Evolutionary conservation across 2,797 vertebrate genomes (phyloP).

Genomic region (Lagorchestes hirsutus): DNA sequence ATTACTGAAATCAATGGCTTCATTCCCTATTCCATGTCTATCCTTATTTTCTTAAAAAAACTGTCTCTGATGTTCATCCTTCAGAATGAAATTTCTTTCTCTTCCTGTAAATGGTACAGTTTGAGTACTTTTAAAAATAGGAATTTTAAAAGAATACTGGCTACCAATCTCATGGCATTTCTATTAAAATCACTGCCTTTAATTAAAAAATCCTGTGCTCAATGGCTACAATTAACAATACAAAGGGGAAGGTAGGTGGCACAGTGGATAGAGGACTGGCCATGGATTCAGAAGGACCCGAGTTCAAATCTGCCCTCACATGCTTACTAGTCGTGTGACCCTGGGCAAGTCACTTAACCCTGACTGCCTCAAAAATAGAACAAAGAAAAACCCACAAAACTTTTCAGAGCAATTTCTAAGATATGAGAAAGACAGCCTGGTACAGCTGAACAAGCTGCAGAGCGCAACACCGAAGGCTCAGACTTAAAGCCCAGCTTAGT

Average conservation of each 20-base stretch:
- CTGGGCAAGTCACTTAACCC: too few relatives aligned
- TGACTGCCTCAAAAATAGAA: too few relatives aligned
- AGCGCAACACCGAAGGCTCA: not conserved
- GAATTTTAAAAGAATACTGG: not conserved
- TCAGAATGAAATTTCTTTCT: not conserved
- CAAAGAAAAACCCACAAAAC: too few relatives aligned
- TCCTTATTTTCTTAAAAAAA: not conserved
- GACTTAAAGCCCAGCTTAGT: not conserved
- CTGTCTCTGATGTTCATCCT: conserved; percentile 10
- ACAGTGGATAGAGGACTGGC: not conserved
- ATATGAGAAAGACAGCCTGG: not conserved
- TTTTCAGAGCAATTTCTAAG: not conserved
- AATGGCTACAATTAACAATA: not conserved
- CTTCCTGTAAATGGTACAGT: conserved; percentile 9
- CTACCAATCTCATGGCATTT: not conserved
- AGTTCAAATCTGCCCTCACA: not conserved
- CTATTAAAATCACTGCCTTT: not conserved
- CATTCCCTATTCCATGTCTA: not conserved
- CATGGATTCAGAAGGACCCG: not conserved
- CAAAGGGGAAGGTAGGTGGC: not conserved
- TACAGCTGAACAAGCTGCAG: not conserved
- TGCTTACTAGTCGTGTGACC: too few relatives aligned
- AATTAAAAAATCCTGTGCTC: not conserved
- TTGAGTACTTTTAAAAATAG: conserved; percentile 3
- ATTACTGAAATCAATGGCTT: not conserved